Conservation (phyloP, 2,888 invertebrate species). For the Fabriciana adippe region DNA sequence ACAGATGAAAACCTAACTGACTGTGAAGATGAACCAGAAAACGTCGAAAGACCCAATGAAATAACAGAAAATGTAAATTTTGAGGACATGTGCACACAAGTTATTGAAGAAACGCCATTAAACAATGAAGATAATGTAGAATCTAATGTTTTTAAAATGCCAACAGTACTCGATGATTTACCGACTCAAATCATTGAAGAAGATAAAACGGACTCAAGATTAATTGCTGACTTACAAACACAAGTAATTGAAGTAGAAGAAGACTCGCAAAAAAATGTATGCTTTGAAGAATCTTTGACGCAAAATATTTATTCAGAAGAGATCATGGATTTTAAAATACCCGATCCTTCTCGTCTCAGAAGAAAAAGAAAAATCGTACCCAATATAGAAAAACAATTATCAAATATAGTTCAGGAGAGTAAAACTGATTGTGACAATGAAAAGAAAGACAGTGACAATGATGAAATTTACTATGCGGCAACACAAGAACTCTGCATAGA, state of each 20-base stretch:
- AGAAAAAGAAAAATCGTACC: slow-evolving; percentile 50
- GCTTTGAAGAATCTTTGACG: slow-evolving; percentile 56
- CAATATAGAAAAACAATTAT: slow-evolving; percentile 25
- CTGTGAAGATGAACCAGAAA: slow-evolving; percentile 48
- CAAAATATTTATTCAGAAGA: slow-evolving; percentile 51
- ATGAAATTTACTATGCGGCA: slow-evolving; percentile 61
- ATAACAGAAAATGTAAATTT: slow-evolving; percentile 22
- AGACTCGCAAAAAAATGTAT: slow-evolving; percentile 17
- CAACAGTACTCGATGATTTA: slow-evolving; percentile 32
- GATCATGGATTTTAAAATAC: slow-evolving; percentile 59
- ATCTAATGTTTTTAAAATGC: slow-evolving; percentile 37
- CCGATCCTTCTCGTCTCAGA: slow-evolving; percentile 55
- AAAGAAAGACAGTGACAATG: slow-evolving; percentile 24
- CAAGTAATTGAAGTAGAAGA: slow-evolving; percentile 39
- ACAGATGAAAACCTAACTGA: slow-evolving; percentile 53
- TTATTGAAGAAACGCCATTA: slow-evolving; percentile 32
- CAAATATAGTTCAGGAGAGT: slow-evolving; percentile 32
- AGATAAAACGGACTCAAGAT: slow-evolving; percentile 27
- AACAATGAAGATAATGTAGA: slow-evolving; percentile 12
- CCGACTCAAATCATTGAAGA: slow-evolving; percentile 43
- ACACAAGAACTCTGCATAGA: slow-evolving; percentile 70
- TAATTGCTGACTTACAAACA: slow-evolving; percentile 49
- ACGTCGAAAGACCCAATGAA: neutral
- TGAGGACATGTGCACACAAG: slow-evolving; percentile 52
- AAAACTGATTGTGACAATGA: slow-evolving; percentile 14